phyloP scores from a whole-genome alignment of 2,113 vertebrate genomes.

The Pangasianodon hypophthalmus region DNA sequence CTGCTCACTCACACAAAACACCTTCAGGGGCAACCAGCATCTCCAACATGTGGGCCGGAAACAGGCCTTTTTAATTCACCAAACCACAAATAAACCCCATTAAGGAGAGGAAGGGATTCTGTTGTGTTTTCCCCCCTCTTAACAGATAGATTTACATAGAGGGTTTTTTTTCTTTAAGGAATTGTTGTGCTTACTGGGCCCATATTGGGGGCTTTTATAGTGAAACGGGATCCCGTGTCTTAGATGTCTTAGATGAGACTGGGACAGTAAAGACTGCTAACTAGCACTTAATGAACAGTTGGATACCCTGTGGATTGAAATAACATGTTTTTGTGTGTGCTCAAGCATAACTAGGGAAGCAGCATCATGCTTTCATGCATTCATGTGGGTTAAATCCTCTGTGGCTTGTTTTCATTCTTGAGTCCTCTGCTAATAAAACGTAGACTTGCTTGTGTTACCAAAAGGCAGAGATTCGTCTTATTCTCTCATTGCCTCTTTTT shows the following conservation, averaged over 20 bases:
- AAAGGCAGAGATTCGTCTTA: slow-evolving; percentile 40
- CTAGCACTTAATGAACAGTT: slow-evolving; percentile 43
- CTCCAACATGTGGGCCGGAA: slow-evolving; percentile 56
- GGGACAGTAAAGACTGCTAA: slow-evolving; percentile 45
- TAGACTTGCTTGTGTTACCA: slow-evolving; percentile 18
- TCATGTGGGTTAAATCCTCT: slow-evolving; percentile 38
- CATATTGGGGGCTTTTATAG: slow-evolving; percentile 42
- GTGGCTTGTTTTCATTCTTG: slow-evolving; percentile 35
- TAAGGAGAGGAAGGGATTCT: slow-evolving; percentile 48
- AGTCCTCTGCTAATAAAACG: slow-evolving; percentile 27
- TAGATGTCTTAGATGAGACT: slow-evolving; percentile 22
- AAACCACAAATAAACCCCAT: slow-evolving; percentile 58
- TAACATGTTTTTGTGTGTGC: slow-evolving; percentile 37
- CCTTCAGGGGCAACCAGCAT: slow-evolving; percentile 50
- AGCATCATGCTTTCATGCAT: slow-evolving; percentile 26
- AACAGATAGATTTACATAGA: slow-evolving; percentile 52
- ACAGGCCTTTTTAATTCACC: slow-evolving; percentile 55
- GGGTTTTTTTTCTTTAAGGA: slow-evolving; percentile 29
- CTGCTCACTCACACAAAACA: slow-evolving; percentile 52
- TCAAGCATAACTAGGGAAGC: slow-evolving; percentile 21
- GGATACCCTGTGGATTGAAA: slow-evolving; percentile 40
- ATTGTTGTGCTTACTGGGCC: slow-evolving; percentile 41
- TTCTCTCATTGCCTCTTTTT: slow-evolving; percentile 36
- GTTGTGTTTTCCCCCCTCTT: slow-evolving; percentile 36
- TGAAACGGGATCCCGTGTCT: slow-evolving; percentile 39